phyloP scores from a whole-genome alignment of 2,888 invertebrate genomes.

The Metellina segmentata region DNA sequence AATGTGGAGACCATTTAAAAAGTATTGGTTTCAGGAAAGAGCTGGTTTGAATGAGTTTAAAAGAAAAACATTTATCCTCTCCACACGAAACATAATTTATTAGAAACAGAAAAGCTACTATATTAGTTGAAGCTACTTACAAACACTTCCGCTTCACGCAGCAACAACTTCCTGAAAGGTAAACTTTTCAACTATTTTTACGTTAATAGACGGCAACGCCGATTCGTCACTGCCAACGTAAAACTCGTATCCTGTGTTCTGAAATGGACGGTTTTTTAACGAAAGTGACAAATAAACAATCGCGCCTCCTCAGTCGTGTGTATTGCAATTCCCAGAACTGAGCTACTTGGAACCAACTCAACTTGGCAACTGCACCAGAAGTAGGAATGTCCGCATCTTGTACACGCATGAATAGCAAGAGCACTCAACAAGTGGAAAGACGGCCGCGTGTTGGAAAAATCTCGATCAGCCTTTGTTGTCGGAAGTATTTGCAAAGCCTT shows the following conservation, averaged over 20 bases:
- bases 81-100: neutral
- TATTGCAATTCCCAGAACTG: constrained; percentile 49
- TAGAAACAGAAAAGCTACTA: neutral
- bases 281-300: constrained; percentile 59
- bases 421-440: constrained; percentile 64
- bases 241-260: neutral
- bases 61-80: no score
- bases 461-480: constrained; percentile 64
- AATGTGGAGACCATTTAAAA: no score
- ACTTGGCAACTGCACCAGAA: constrained; percentile 49
- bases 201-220: neutral
- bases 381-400: constrained; percentile 34
- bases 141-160: neutral
- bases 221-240: neutral
- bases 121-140: neutral
- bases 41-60: no score
- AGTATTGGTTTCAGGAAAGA: no score
- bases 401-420: constrained; percentile 45
- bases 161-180: neutral
- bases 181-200: neutral
- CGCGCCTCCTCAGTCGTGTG: constrained; percentile 3
- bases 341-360: constrained; percentile 65
- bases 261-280: constrained; percentile 5
- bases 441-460: constrained; percentile 40
- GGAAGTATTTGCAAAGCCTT: constrained; percentile 53